Conservation (phyloP, 2,888 invertebrate species). For the Callinectes sapidus region DNA sequence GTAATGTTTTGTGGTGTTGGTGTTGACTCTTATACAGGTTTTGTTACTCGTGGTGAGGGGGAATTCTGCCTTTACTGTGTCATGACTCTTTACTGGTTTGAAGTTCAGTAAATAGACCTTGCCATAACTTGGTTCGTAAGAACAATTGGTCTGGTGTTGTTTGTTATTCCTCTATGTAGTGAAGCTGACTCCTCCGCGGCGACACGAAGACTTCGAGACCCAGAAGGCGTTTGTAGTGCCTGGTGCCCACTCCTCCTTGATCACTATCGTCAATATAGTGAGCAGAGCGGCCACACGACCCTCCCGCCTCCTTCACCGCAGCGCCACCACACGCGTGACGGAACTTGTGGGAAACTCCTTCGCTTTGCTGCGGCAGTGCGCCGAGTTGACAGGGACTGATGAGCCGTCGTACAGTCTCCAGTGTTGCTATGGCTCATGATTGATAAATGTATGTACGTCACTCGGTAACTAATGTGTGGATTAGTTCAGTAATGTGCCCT, state of each 20-base stretch:
- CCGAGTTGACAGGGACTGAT: background rate
- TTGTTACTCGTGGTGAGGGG: too few species aligned
- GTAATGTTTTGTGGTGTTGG: too few species aligned
- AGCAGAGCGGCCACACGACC: background rate
- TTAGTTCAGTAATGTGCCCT: background rate
- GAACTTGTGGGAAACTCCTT: background rate
- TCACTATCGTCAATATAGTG: constrained; percentile 28
- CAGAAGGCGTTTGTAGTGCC: background rate
- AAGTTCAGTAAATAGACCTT: too few species aligned
- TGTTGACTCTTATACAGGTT: too few species aligned
- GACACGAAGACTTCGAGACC: background rate
- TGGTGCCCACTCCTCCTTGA: constrained; percentile 16
- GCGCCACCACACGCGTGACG: background rate
- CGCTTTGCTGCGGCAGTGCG: background rate
- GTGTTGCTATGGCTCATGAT: background rate
- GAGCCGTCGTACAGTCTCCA: background rate
- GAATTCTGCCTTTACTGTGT: too few species aligned
- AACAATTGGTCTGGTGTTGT: too few species aligned
- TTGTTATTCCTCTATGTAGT: too few species aligned
- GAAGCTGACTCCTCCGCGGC: background rate
- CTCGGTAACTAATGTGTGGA: background rate
- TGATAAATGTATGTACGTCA: background rate
- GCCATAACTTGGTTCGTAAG: too few species aligned
- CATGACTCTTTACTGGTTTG: too few species aligned
- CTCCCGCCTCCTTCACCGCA: background rate